These are phyloP conservation scores for Liparis tanakae DNA, from an alignment of 2,797 vertebrate species.

Conservation along the genomic window DNA sequence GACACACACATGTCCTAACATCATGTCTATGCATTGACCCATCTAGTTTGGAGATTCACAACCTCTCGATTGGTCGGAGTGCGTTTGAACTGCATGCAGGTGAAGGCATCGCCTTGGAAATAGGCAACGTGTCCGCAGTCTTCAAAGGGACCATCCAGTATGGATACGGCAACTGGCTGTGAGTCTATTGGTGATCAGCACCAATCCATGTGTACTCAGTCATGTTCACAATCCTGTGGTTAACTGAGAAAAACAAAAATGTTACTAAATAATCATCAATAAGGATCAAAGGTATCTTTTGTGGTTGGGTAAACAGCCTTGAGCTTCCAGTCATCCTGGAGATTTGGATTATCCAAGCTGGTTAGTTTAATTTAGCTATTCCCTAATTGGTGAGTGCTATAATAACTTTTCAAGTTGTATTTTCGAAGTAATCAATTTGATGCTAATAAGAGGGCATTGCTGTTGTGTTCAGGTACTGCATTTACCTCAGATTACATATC, in stretches of 20 bases:
- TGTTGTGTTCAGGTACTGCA: not conserved
- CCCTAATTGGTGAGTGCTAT: too few relatives aligned
- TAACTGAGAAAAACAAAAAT: not conserved
- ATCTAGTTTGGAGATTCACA: constrained; percentile 86
- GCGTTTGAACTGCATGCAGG: constrained; percentile 83
- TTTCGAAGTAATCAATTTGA: too few relatives aligned
- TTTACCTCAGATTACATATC: not conserved
- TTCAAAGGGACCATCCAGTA: constrained; percentile 88
- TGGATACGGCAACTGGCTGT: constrained; percentile 86
- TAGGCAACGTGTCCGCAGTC: constrained; percentile 83
- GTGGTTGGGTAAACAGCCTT: too few relatives aligned
- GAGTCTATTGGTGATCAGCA: constrained; percentile 66
- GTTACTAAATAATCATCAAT: not conserved
- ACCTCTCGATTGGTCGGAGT: constrained; percentile 85
- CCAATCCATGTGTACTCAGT: not conserved
- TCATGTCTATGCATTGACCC: not conserved
- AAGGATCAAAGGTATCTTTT: too few relatives aligned
- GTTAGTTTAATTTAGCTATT: too few relatives aligned
- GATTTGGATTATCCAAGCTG: too few relatives aligned
- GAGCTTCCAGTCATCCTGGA: too few relatives aligned
- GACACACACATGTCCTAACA: not conserved
- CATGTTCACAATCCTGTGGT: not conserved
- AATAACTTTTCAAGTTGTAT: too few relatives aligned
- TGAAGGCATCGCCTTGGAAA: constrained; percentile 78
- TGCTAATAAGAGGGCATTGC: not conserved